Percentiles rank a stretch among this genome's conserved stretches.
Conservation (phyloP, 2,888 invertebrate genomes). For the Chaetogeoica ovagalla region DNA sequence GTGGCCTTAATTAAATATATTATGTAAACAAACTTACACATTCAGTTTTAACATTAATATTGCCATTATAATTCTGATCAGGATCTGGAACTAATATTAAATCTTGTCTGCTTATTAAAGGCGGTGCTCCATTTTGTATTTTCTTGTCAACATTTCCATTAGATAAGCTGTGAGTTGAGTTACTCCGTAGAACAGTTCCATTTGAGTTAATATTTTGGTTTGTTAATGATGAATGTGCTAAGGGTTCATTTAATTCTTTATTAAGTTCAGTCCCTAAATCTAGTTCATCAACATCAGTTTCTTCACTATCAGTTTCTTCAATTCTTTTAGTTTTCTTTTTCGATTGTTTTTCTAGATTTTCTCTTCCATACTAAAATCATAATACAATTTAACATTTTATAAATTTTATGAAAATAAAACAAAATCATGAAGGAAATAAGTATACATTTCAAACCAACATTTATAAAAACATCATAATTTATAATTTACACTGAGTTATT, state of each 20-base stretch:
- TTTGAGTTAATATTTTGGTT: background rate
- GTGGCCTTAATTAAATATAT: too few species aligned
- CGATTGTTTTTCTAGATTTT: conserved; percentile 69
- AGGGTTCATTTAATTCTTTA: background rate
- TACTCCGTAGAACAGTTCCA: conserved; percentile 25
- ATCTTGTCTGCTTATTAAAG: conserved; percentile 72
- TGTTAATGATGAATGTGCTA: background rate
- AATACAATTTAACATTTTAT: background rate
- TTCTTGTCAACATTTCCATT: conserved; percentile 47
- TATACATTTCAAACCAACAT: too few species aligned
- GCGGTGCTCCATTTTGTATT: conserved; percentile 58
- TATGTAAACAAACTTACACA: conserved; percentile 54
- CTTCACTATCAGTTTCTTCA: conserved; percentile 42
- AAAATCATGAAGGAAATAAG: too few species aligned
- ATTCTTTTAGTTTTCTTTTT: conserved; percentile 51
- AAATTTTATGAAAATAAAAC: too few species aligned
- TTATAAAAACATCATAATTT: too few species aligned
- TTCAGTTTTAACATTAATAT: conserved; percentile 57
- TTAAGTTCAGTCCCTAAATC: conserved; percentile 4
- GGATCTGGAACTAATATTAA: conserved; percentile 75
- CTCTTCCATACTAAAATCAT: conserved; percentile 74
- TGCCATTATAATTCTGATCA: conserved; percentile 62
- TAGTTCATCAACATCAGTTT: conserved; percentile 33
- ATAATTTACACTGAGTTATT: too few species aligned
- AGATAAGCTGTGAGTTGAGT: conserved; percentile 29